Conservation (phyloP, 2,113 vertebrate genomes). For the Dicrurus megarhynchus region DNA sequence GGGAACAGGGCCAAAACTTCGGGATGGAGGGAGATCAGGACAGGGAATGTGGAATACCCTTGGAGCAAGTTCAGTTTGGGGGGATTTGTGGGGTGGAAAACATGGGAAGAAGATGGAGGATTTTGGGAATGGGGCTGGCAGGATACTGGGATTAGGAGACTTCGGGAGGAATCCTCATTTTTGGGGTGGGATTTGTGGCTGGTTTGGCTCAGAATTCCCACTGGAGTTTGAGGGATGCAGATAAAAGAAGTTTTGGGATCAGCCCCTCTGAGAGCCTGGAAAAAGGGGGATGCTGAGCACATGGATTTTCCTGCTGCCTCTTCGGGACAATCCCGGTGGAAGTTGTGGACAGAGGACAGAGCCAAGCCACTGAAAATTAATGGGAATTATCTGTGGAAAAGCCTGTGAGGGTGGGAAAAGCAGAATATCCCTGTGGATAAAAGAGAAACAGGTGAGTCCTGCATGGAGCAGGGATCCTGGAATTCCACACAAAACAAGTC, state of each 20-base stretch:
- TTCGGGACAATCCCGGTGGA: not conserved
- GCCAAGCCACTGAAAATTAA: not conserved
- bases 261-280: not conserved
- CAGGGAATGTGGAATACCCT: not conserved
- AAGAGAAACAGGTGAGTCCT: not conserved
- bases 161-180: not conserved
- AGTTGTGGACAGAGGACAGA: not conserved
- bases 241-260: not conserved
- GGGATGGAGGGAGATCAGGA: not conserved
- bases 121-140: not conserved
- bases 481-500: not conserved
- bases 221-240: too few relatives aligned
- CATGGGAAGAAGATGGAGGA: not conserved
- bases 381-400: not conserved
- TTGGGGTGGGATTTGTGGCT: not conserved
- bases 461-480: not conserved
- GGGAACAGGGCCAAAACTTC: not conserved
- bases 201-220: not conserved
- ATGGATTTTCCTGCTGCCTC: not conserved
- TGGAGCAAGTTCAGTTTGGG: not conserved
- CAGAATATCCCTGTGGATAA: rapidly evolving
- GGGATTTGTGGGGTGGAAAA: not conserved
- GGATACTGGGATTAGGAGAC: not conserved
- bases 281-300: not conserved
- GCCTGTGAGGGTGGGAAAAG: not conserved